Base-by-base conservation (phyloP, 2,113 vertebrate species). In the Orientallactaga bullata region DNA sequence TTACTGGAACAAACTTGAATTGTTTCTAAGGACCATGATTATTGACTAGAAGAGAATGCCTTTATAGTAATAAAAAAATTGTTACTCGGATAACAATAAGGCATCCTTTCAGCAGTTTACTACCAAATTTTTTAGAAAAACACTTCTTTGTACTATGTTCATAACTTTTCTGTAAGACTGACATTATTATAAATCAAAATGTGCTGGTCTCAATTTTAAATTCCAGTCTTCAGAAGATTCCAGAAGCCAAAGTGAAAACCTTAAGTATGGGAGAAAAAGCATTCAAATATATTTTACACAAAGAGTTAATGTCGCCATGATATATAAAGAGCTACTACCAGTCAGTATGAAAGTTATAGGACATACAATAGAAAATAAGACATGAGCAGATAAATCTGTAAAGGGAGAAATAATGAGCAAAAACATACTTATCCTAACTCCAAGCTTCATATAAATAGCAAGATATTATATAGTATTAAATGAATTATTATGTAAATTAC, bases 241-340 rank as follows among this genome's bases (percentile, higher is more conserved):
- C 13, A 85, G n/a, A 60, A 12, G 65, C 42, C 87, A 93, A 90
- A 95, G 3, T 80, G 72, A 81, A 72, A 84, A 60, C 55, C 47
- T 47, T 28, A 76, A 93, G 28, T 63, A 2, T 37, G 18, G 21
- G 9, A 10, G 13, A 32, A 76, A 60, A 15, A n/a, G 32, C 65
- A 42, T 78, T 78, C 69, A 88, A 55, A 55, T 77, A 65, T 23
- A 84, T 78, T 93, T 78, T 47, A 85, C 60, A 58, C 15, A 80
- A 73, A 94, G 26, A 13, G 58, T 55, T 86, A 73, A 68, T 85
- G 69, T n/a, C 88, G 32, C 30, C 47, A 78, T 42, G 24, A n/a
- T 68, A 88, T 51, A 60, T 39, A 82, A 94, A 86, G 26, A 61
- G 21, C 32, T 91, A 85, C 37, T 66, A 55, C 16, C 84, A 94